Evolutionary conservation across 1,140 invertebrate genomes (phyloP), one percentile per base, ranked within the genome.

Genomic region (Sipha flava): DNA sequence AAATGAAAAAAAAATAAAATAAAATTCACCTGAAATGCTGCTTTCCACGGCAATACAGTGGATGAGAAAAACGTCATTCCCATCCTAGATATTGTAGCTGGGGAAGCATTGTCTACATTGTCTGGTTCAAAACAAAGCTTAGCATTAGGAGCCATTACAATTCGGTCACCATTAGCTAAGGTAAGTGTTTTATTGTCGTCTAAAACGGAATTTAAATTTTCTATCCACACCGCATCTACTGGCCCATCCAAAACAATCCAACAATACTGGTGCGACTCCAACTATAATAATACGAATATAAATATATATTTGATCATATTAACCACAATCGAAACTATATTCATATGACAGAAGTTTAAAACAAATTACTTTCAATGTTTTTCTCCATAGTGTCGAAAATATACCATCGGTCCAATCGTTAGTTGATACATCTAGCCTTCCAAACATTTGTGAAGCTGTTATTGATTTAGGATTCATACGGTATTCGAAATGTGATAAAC

Each of bases 41-140:
- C 95, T 83, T 90, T 90, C 92, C 95, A 98, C 84, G 95, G 92
- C 34, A 98, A 86, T 1, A 95, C 95, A 0, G 95, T 97, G 0
- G 95, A 95, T 83, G 95, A 97, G 95, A 98, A 98, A 85, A 96
- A 98, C 0, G 97, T 93, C 94, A 96, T 96, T 40, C 95, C 95
- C 89, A 95, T 95, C 31, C 95, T 87, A 31, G 94, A 95, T 49
- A 96, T 92, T 4, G 95, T 97, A 12, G 95, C 95, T 3, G 95
- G 95, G 0, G 94, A 96, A 2, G 95, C 95, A 85, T 97, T 97
- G 83, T 97, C 94, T 18, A 97, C 93, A 85, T 97, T 96, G 84
- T 97, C 93, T 0, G 94, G 94, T 84, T 97, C 95, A 85, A 97
- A 97, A 37, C 97, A 91, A 68, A 97, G 88, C 87, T 98, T 97